phyloP scores from a whole-genome alignment of 2,888 invertebrate genomes.

The Melolontha melolontha region DNA sequence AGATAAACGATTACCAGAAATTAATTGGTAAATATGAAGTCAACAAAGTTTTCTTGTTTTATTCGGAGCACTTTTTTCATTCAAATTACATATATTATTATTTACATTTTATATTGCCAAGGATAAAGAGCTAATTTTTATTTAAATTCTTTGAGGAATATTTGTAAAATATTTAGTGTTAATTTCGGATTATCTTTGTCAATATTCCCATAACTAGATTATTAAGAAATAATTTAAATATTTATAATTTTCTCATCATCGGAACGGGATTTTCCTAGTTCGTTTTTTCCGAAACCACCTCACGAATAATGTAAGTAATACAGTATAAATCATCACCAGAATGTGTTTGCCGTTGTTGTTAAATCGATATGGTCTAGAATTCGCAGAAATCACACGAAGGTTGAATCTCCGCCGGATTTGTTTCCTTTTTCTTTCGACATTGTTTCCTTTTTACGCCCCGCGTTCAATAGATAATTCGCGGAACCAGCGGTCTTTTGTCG shows the following conservation, averaged over 20 bases:
- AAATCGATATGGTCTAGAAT: slow-evolving; percentile 35
- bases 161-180: slow-evolving; percentile 5
- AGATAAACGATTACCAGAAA: too few relatives aligned
- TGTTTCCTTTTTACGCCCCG: slow-evolving; percentile 24
- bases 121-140: too few relatives aligned
- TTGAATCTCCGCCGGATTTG: slow-evolving; percentile 30
- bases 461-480: slow-evolving; percentile 33
- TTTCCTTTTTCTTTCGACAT: slow-evolving; percentile 33
- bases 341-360: slow-evolving; percentile 30
- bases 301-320: slow-evolving; percentile 5
- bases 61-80: too few relatives aligned
- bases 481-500: slow-evolving; percentile 32
- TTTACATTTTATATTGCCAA: too few relatives aligned
- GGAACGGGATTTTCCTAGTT: slow-evolving; percentile 29
- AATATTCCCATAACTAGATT: slow-evolving; percentile 21
- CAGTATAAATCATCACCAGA: slow-evolving; percentile 31
- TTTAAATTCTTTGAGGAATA: too few relatives aligned
- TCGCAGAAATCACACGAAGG: slow-evolving; percentile 27
- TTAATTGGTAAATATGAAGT: too few relatives aligned
- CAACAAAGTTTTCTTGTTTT: too few relatives aligned
- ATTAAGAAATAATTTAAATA: slow-evolving; percentile 8
- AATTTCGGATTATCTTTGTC: not conserved
- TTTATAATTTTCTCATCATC: slow-evolving; percentile 22
- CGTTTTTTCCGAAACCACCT: slow-evolving; percentile 34
- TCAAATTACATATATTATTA: too few relatives aligned